A percentile compares a stretch with the other conserved stretches of the same genome.
Conservation (phyloP, 2,797 vertebrate genomes). For the Podarcis lilfordi region DNA sequence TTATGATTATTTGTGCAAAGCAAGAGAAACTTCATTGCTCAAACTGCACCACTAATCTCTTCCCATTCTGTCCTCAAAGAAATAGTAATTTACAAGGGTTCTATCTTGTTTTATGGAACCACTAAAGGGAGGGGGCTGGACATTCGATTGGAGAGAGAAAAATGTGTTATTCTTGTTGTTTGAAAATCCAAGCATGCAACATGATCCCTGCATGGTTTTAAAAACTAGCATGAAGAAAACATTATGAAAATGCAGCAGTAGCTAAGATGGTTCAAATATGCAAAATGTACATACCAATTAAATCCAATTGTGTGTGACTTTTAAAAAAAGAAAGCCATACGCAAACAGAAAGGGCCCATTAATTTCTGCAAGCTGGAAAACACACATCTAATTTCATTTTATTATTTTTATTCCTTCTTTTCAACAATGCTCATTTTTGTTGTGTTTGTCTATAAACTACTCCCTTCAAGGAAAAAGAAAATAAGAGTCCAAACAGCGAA, state of each 20-base stretch:
- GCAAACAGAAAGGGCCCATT: neutral
- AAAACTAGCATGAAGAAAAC: conserved; percentile 13
- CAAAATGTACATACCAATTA: neutral
- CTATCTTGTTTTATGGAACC: neutral
- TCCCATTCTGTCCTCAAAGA: conserved; percentile 46
- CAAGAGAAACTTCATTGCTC: conserved; percentile 53
- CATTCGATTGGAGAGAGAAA: neutral
- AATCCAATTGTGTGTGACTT: neutral
- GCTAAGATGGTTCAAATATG: neutral
- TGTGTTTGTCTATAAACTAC: neutral
- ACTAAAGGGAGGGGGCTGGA: neutral
- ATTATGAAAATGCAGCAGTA: conserved; percentile 23
- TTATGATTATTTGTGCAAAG: conserved; percentile 62
- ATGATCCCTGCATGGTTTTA: neutral
- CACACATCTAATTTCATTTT: neutral
- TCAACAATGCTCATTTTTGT: neutral
- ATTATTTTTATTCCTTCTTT: neutral
- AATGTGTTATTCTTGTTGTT: neutral
- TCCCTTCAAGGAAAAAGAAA: too few relatives aligned
- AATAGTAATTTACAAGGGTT: conserved; percentile 46
- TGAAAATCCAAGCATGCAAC: neutral
- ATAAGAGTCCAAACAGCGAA: neutral
- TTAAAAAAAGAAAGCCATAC: neutral
- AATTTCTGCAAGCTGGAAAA: neutral
- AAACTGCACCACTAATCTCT: conserved; percentile 52